A percentile compares a stretch with the other conserved stretches of the same genome.
These are phyloP conservation scores for Cassiopea andromeda DNA, from an alignment of 30 jellyfish, hydroid and myxozoan species.

Conservation along the genomic window DNA sequence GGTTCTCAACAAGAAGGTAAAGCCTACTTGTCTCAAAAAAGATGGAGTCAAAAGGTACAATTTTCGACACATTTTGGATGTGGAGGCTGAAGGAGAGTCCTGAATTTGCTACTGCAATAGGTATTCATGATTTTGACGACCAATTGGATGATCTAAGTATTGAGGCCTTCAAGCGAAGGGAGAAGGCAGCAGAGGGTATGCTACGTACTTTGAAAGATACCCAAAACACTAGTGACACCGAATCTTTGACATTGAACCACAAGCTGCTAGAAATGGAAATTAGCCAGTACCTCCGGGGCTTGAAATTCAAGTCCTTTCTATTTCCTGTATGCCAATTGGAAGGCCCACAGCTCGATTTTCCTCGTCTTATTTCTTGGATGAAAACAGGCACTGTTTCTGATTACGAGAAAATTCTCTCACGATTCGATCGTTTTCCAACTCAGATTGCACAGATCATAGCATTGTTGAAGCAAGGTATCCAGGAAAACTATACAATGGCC, in stretches of 20 bases:
- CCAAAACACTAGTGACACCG: neutral
- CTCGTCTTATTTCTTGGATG: constrained; percentile 91
- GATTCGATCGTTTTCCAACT: constrained; percentile 72
- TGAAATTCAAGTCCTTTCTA: constrained; percentile 61
- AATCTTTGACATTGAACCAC: constrained; percentile 27
- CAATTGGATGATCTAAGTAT: constrained; percentile 75
- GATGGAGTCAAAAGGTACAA: constrained; percentile 1
- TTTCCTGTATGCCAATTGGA: constrained; percentile 87
- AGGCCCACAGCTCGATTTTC: constrained; percentile 96
- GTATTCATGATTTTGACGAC: constrained; percentile 72
- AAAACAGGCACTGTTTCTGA: constrained; percentile 75
- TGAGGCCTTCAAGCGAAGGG: constrained; percentile 48
- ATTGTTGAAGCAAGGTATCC: constrained; percentile 65
- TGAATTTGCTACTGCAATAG: constrained; percentile 94
- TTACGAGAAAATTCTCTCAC: constrained; percentile 59
- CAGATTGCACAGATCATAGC: constrained; percentile 67
- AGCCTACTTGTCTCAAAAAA: neutral
- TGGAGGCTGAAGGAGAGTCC: constrained; percentile 91
- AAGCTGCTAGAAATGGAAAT: constrained; percentile 68
- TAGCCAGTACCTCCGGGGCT: constrained; percentile 68
- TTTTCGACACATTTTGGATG: constrained; percentile 77
- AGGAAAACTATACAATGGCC: constrained; percentile 57
- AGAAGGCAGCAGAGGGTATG: constrained; percentile 48
- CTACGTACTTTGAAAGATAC: constrained; percentile 22
- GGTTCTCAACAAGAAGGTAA: too few species aligned